Evolutionary conservation across 37 sponge, comb jelly and placozoan species (phyloP), one percentile per base, ranked within the genome.

Genomic region (Aplysina aerophoba): DNA sequence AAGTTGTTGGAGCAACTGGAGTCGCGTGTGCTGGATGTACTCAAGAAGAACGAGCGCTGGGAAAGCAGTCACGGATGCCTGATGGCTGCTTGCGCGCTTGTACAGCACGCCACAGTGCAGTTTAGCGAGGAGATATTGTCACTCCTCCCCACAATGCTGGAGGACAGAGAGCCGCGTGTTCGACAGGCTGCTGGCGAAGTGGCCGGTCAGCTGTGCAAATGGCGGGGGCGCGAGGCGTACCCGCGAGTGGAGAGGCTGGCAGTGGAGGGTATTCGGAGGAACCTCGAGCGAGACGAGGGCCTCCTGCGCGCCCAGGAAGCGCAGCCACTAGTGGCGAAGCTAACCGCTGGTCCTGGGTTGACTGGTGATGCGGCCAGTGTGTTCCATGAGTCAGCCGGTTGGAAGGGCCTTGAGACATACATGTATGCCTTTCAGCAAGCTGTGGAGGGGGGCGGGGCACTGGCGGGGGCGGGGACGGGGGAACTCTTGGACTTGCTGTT

Each of bases 381-480:
- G 2, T 94, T 97, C 55, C 97, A 97, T 87, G 97, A 97, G 58
- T 94, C 95, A 33, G 97, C 97, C 33, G 97, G 97, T 20, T 97
- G 97, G 97, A 92, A 90, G 56, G 64, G 82, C 21, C 77, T 97
- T 71, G 97, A 97, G 85, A 92, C 93, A 28, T 90, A 89, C 89
- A 97, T 97, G 97, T 84, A 79, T 65, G 93, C 93, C 40, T 73
- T 92, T 31, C 84, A 92, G 77, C 73, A 58, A 25, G 88, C 90
- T 12, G 94, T 94, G 21, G 81, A 65, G 34, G 88, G 91, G 15
- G 90, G 93, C 80, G 93, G 97, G 1, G 54, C 66, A 3, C 94
- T 97, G 85, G 88, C 90, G 4, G 80, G 87, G 14, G 86, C 73
- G 66, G 81, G 94, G 55, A 91, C 91, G 66, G 30, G 55, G 17